phyloP scores from a whole-genome alignment of 2,888 invertebrate species.

The Drosophila anceps region DNA sequence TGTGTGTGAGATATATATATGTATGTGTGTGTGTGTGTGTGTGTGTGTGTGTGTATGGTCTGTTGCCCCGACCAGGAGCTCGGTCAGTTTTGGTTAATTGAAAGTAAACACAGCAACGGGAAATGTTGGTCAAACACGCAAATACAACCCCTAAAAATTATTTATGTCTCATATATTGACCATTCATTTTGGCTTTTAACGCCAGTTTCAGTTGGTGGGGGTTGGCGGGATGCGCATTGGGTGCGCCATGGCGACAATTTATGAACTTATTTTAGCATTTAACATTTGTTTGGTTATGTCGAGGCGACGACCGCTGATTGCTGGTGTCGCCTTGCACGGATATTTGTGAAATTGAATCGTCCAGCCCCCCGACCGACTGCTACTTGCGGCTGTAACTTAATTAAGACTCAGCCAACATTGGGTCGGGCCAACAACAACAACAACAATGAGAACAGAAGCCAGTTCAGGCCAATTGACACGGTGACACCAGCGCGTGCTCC shows the following conservation, averaged over 20 bases:
- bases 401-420: constrained; percentile 51
- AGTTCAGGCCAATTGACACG: constrained; percentile 71
- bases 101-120: constrained; percentile 73
- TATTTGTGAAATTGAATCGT: constrained; percentile 79
- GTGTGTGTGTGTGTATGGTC: background rate
- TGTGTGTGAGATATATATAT: too few relatives aligned
- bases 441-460: constrained; percentile 16
- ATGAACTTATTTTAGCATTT: constrained; percentile 74
- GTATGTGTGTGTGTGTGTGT: background rate
- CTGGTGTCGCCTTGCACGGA: constrained; percentile 79
- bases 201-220: constrained; percentile 28
- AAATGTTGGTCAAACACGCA: constrained; percentile 77
- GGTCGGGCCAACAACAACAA: constrained; percentile 30
- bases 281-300: constrained; percentile 70
- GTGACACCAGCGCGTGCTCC: constrained; percentile 65
- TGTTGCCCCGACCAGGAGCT: constrained; percentile 12
- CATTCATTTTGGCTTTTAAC: constrained; percentile 80
- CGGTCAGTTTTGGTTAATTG: constrained; percentile 80
- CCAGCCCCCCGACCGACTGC: constrained; percentile 30
- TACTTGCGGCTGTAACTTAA: constrained; percentile 68
- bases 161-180: constrained; percentile 78
- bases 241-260: constrained; percentile 73
- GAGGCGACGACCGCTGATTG: constrained; percentile 61
- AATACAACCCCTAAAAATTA: constrained; percentile 76
- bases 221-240: constrained; percentile 32